Evolutionary conservation across 1,140 invertebrate species (phyloP).

Genomic region (Polypedilum pembai): DNA sequence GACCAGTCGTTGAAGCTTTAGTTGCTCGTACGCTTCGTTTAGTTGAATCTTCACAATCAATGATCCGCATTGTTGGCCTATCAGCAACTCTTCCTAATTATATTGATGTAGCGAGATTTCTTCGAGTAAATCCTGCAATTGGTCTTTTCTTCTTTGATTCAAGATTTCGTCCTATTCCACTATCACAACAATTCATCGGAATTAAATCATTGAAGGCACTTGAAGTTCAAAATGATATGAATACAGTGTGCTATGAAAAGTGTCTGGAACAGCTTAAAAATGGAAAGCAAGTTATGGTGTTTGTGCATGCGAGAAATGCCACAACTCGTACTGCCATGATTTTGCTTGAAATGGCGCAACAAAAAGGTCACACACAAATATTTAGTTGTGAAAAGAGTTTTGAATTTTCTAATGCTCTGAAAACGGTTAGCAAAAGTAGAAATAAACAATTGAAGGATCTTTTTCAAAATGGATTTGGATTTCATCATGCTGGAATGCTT

Average conservation of each 20-base stretch:
- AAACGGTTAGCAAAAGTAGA: conserved; percentile 58
- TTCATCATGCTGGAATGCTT: conserved; percentile 87
- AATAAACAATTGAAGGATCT: conserved; percentile 74
- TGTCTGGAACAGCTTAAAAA: conserved; percentile 76
- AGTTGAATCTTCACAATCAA: conserved; percentile 90
- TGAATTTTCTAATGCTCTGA: conserved; percentile 53
- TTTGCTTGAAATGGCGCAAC: conserved; percentile 66
- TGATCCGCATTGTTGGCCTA: conserved; percentile 96
- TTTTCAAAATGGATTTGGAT: conserved; percentile 80
- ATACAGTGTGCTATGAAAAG: conserved; percentile 90
- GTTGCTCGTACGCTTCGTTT: conserved; percentile 92
- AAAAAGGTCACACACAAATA: conserved; percentile 60
- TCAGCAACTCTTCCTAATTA: conserved; percentile 98
- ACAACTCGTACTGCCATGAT: conserved; percentile 80
- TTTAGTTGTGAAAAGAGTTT: conserved; percentile 59
- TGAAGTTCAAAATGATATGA: conserved; percentile 79
- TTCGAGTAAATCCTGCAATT: conserved; percentile 85
- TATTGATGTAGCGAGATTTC: conserved; percentile 88
- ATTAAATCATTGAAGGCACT: conserved; percentile 71
- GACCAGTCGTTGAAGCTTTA: conserved; percentile 94
- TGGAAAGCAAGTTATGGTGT: conserved; percentile 97
- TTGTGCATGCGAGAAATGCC: conserved; percentile 96
- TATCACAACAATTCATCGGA: conserved; percentile 88
- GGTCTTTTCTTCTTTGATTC: conserved; percentile 98
- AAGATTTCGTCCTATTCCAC: conserved; percentile 90